Conservation (phyloP, 1,140 invertebrate species). For the Panonychus citri region DNA sequence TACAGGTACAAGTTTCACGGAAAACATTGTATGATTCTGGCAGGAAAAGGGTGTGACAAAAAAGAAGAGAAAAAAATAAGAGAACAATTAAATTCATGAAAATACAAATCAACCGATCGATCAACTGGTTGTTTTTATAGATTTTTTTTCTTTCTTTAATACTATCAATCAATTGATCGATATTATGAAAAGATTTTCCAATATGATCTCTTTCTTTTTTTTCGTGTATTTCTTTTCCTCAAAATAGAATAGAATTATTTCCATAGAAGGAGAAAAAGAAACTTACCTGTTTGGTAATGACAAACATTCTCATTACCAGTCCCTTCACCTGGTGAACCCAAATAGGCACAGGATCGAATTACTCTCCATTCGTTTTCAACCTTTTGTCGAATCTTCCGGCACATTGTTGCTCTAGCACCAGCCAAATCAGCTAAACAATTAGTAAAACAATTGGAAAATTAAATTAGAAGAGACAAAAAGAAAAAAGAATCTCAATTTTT, state of each 20-base stretch:
- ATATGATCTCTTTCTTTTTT: background rate
- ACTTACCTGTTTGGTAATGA: conserved; percentile 49
- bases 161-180: too few relatives aligned
- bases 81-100: background rate
- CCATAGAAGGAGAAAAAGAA: too few relatives aligned
- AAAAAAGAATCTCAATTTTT: background rate
- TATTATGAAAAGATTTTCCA: background rate
- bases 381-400: conserved; percentile 77
- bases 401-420: conserved; percentile 40
- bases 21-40: conserved; percentile 59
- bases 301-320: conserved; percentile 65
- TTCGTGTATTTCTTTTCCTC: background rate
- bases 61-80: background rate
- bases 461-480: background rate
- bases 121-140: too few relatives aligned
- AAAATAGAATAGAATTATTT: background rate
- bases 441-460: background rate
- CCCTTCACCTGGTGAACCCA: conserved; percentile 65
- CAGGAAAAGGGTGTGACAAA: background rate
- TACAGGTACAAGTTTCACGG: conserved; percentile 44
- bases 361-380: conserved; percentile 73
- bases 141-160: too few relatives aligned
- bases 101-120: too few relatives aligned
- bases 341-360: conserved; percentile 61
- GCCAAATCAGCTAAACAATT: too few relatives aligned